Evolutionary conservation across 2,113 vertebrate species (phyloP).

Genomic region (Prochilodus magdalenae): DNA sequence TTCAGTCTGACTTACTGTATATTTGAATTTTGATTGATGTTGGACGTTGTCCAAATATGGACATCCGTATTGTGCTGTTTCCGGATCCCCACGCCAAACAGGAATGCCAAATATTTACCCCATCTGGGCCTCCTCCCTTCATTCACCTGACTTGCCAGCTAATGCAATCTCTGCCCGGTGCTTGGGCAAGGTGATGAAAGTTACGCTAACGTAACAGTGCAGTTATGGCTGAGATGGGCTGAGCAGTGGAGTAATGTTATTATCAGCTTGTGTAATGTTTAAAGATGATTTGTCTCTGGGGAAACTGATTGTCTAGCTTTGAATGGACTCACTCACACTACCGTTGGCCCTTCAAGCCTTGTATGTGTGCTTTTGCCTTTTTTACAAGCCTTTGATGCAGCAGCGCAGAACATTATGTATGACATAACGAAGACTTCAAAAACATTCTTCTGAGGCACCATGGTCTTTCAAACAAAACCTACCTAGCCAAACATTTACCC

Average conservation of each 20-base stretch:
- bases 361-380: conserved; percentile 16
- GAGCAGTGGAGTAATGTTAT: neutral
- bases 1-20: neutral
- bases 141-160: conserved; percentile 14
- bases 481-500: conserved; percentile 30
- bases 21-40: neutral
- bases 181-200: conserved; percentile 28
- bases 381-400: conserved; percentile 41
- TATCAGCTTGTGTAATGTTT: neutral
- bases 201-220: neutral
- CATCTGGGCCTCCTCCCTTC: conserved; percentile 19
- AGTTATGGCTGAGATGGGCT: neutral
- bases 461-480: conserved; percentile 46
- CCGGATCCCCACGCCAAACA: conserved; percentile 17
- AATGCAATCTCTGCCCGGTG: conserved; percentile 21
- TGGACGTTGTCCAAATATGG: neutral
- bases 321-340: conserved; percentile 32
- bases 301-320: conserved; percentile 29
- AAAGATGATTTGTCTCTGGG: conserved; percentile 11
- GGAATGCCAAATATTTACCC: conserved; percentile 29
- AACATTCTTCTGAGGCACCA: conserved; percentile 43
- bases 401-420: conserved; percentile 31
- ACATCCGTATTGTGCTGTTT: neutral
- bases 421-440: conserved; percentile 53
- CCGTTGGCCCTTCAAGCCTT: neutral